Percentiles rank a stretch among this genome's conserved stretches.
Conservation (phyloP, 2,797 vertebrate species). For the Hippocampus kuda region DNA sequence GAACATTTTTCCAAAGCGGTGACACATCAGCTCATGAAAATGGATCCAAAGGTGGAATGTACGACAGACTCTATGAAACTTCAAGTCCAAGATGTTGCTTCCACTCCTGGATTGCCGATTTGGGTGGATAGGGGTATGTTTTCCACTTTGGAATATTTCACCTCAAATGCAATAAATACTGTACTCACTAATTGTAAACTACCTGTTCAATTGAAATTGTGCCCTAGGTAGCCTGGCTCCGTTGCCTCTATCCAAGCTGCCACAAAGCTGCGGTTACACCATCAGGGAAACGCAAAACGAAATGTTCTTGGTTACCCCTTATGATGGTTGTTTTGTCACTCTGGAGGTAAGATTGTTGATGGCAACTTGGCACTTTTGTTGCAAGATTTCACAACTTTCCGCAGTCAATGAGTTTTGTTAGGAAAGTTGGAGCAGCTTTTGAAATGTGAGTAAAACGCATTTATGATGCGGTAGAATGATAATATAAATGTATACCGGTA, state of each 20-base stretch:
- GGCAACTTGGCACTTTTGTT: neutral
- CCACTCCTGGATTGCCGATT: slow-evolving; percentile 35
- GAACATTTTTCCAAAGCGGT: slow-evolving; percentile 6
- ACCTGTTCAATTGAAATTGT: neutral
- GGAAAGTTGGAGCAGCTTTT: too few relatives aligned
- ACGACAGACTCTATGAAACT: slow-evolving; percentile 56
- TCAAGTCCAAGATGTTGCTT: slow-evolving; percentile 37
- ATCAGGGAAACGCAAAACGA: slow-evolving; percentile 36
- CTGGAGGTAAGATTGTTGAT: slow-evolving; percentile 45
- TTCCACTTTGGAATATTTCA: neutral
- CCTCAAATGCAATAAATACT: neutral
- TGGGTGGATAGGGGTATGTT: slow-evolving; percentile 61
- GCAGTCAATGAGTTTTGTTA: too few relatives aligned
- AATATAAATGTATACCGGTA: too few relatives aligned
- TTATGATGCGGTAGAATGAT: too few relatives aligned
- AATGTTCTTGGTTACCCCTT: slow-evolving; percentile 54
- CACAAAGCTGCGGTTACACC: slow-evolving; percentile 61
- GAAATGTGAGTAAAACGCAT: too few relatives aligned
- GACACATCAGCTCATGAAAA: slow-evolving; percentile 46
- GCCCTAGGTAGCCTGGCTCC: slow-evolving; percentile 49
- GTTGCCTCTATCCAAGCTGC: slow-evolving; percentile 58
- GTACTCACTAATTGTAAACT: neutral
- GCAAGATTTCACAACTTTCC: neutral
- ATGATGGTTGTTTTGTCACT: slow-evolving; percentile 62
- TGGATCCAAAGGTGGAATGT: slow-evolving; percentile 65